phyloP scores from a whole-genome alignment of 2,797 vertebrate genomes.

The Acomys russatus region DNA sequence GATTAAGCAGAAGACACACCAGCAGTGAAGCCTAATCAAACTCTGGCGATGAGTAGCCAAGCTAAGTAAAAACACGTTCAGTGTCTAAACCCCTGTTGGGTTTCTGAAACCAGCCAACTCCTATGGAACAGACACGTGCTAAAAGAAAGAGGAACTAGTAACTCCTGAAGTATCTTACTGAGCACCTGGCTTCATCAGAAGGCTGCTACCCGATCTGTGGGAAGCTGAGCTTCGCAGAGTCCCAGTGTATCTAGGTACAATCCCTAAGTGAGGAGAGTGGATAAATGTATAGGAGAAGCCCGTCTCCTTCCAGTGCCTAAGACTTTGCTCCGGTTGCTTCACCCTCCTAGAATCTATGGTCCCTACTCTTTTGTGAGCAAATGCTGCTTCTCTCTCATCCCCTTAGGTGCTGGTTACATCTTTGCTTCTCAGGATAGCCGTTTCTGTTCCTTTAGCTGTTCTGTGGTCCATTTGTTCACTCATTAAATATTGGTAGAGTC shows the following conservation, averaged over 20 bases:
- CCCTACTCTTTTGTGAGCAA: background rate
- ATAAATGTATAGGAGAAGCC: background rate
- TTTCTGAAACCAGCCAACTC: slow-evolving; percentile 68
- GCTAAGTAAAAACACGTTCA: slow-evolving; percentile 49
- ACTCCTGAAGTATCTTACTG: slow-evolving; percentile 11
- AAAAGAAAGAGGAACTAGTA: slow-evolving; percentile 26
- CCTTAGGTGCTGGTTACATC: background rate
- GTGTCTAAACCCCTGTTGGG: slow-evolving; percentile 23
- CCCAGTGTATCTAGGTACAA: background rate
- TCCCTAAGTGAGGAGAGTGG: background rate
- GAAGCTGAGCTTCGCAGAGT: background rate
- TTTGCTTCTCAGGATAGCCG: background rate
- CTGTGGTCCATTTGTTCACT: background rate
- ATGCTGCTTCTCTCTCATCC: background rate
- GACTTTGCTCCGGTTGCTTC: background rate
- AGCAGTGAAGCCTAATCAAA: slow-evolving; percentile 8
- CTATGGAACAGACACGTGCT: slow-evolving; percentile 52
- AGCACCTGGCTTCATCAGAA: slow-evolving; percentile 5
- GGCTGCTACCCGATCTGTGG: background rate
- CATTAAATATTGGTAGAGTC: background rate
- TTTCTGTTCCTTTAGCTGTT: background rate
- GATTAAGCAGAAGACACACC: slow-evolving; percentile 1
- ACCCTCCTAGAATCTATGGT: background rate
- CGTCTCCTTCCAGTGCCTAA: background rate
- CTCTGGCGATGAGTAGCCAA: slow-evolving; percentile 29